Conservation (phyloP, 2,113 vertebrate genomes). For the Mustela lutreola region DNA sequence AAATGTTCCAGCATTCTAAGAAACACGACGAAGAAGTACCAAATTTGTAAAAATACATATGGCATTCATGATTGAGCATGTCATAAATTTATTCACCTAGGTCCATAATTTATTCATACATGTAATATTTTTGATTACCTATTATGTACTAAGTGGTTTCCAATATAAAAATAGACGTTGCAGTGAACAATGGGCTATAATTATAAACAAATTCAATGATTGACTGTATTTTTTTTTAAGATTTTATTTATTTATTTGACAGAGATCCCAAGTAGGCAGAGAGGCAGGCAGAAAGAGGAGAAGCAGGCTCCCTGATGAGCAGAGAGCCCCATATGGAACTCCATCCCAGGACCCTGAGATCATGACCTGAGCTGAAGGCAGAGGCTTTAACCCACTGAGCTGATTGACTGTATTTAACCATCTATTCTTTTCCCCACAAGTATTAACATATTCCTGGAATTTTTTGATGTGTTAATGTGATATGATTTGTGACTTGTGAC, state of each 20-base stretch:
- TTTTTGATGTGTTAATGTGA: neutral
- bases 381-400: too few relatives aligned
- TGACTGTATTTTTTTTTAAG: neutral
- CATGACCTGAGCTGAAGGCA: too few relatives aligned
- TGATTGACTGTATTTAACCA: neutral
- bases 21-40: neutral
- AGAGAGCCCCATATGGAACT: too few relatives aligned
- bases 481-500: neutral
- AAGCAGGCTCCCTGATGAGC: too few relatives aligned
- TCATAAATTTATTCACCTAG: neutral
- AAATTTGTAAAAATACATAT: neutral
- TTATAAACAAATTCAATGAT: slow-evolving; percentile 28
- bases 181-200: neutral
- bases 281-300: too few relatives aligned
- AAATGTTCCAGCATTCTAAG: neutral
- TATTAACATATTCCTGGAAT: neutral
- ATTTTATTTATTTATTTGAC: too few relatives aligned
- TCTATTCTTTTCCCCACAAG: neutral
- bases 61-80: neutral
- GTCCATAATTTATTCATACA: neutral
- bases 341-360: too few relatives aligned
- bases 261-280: too few relatives aligned
- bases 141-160: neutral
- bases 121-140: neutral
- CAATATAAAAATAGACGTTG: neutral